Conservation (phyloP, 2,797 vertebrate genomes). For the Helostoma temminkii region DNA sequence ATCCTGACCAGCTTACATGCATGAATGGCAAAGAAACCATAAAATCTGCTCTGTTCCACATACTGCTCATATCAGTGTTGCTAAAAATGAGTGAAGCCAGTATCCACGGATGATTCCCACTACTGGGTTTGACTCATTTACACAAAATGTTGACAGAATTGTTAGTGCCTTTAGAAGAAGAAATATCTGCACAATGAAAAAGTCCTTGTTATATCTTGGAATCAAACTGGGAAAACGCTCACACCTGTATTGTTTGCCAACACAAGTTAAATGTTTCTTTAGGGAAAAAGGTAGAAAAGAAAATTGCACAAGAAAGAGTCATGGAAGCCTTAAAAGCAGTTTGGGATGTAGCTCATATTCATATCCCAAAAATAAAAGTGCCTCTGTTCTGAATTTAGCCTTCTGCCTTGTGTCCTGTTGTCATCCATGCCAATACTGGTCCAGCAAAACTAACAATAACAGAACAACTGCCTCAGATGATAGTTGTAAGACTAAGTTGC, state of each 20-base stretch:
- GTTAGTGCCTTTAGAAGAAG: no score
- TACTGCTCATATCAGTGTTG: conserved; percentile 26
- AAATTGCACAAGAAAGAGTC: conserved; percentile 14
- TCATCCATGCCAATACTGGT: not conserved
- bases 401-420: not conserved
- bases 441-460: not conserved
- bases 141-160: conserved; percentile 1
- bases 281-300: not conserved
- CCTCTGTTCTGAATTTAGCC: not conserved
- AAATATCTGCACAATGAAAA: not conserved
- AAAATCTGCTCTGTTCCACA: conserved; percentile 39
- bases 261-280: no score
- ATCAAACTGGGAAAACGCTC: conserved; percentile 17
- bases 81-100: conserved; percentile 14
- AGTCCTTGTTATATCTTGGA: conserved; percentile 14
- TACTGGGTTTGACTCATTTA: conserved; percentile 9
- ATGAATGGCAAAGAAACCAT: conserved; percentile 43
- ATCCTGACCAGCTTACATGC: conserved; percentile 64
- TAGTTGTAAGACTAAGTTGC: conserved; percentile 36
- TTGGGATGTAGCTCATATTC: not conserved
- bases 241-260: conserved; percentile 10
- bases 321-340: conserved; percentile 20
- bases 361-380: not conserved
- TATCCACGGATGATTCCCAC: conserved; percentile 24
- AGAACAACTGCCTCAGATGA: conserved; percentile 17